A percentile compares a stretch with the other conserved stretches of the same genome.
phyloP scores from a whole-genome alignment of 1,140 invertebrate species.

The Drosophila lacertosa region DNA sequence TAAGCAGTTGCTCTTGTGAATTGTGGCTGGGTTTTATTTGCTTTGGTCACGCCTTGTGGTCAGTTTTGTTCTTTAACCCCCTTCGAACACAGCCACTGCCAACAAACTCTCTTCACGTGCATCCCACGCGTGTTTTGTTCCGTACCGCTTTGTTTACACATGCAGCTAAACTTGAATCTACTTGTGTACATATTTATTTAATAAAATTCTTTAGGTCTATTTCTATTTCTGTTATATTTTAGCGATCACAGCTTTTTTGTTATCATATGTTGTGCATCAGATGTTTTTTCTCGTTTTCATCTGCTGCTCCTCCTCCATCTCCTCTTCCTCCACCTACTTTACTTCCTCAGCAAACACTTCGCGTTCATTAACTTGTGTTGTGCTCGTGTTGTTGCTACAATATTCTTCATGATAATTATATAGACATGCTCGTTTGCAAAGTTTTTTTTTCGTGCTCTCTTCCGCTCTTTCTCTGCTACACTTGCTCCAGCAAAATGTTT shows the following conservation, averaged over 20 bases:
- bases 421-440: conserved; percentile 39
- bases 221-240: not conserved
- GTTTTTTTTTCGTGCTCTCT: conserved; percentile 37
- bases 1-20: conserved; percentile 24
- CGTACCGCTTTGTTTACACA: conserved; percentile 28
- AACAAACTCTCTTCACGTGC: conserved; percentile 56
- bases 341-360: conserved; percentile 54
- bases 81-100: no score
- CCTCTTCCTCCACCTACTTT: not conserved
- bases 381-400: conserved; percentile 8
- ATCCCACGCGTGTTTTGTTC: conserved; percentile 39
- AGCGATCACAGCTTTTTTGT: conserved; percentile 9
- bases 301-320: conserved; percentile 3
- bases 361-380: conserved; percentile 56
- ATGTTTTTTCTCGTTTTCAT: conserved; percentile 54
- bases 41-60: conserved; percentile 50
- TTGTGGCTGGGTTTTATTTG: conserved; percentile 13
- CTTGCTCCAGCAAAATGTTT: conserved; percentile 57
- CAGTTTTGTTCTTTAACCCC: conserved; percentile 48
- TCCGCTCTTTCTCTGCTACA: conserved; percentile 19
- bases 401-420: conserved; percentile 58
- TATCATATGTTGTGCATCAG: conserved; percentile 68
- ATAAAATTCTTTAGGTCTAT: not conserved
- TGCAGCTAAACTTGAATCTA: conserved; percentile 19
- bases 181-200: conserved; percentile 1